Evolutionary conservation across 2,797 vertebrate genomes (phyloP).

Genomic region (Botia kubotai): DNA sequence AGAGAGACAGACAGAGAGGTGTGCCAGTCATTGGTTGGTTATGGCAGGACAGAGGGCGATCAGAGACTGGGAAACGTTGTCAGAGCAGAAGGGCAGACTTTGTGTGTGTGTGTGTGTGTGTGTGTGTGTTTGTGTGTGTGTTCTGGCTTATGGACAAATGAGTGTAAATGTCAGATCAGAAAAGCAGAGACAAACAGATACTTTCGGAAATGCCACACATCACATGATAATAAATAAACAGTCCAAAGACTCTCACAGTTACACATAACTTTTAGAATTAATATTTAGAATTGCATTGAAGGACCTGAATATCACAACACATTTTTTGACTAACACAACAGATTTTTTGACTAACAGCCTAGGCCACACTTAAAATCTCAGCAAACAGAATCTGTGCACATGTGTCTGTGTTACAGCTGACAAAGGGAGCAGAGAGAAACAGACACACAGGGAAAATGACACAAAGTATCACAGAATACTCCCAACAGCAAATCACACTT

Average conservation of each 20-base stretch:
- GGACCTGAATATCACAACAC: no score
- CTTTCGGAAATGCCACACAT: conserved; percentile 2
- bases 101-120: conserved; percentile 33
- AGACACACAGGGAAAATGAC: no score
- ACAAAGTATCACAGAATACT: no score
- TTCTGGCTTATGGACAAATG: conserved; percentile 73
- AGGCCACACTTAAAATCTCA: no score
- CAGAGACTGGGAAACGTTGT: conserved; percentile 52
- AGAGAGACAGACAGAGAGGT: conserved; percentile 10
- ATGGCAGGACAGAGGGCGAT: conserved; percentile 60
- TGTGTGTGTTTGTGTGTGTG: conserved; percentile 50
- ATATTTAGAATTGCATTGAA: no score
- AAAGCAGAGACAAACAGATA: conserved; percentile 57
- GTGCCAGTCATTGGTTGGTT: conserved; percentile 42
- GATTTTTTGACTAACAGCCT: no score
- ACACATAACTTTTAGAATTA: not conserved
- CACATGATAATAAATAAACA: conserved; percentile 26
- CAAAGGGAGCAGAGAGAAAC: no score
- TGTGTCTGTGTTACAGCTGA: no score
- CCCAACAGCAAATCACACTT: no score
- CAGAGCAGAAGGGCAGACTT: conserved; percentile 46
- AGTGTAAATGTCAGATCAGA: conserved; percentile 75
- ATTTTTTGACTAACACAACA: no score
- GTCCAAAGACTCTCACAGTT: not conserved
- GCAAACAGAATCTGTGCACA: no score